Evolutionary conservation across 2,888 invertebrate species (phyloP).

Genomic region (Drosophila dives): DNA sequence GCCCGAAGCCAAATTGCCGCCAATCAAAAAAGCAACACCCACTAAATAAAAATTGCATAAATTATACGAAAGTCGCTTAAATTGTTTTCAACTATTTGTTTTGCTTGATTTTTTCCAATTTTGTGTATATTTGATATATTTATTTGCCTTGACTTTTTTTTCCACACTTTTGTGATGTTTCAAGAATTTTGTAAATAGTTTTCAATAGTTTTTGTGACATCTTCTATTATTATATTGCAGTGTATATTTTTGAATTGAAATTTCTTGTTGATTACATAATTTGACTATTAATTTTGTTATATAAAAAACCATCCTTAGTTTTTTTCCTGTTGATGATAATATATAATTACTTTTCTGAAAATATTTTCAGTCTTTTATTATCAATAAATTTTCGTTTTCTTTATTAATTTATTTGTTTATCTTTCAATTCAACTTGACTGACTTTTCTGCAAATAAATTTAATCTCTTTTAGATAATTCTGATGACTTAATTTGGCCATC

Average conservation of each 20-base stretch:
- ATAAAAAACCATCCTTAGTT: background rate
- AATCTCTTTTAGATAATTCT: background rate
- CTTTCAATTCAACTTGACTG: background rate
- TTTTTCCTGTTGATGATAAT: background rate
- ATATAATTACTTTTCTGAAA: background rate
- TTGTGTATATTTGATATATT: slow-evolving; percentile 4
- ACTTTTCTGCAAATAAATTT: background rate
- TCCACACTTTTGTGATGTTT: background rate
- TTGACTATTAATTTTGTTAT: background rate
- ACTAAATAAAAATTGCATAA: slow-evolving; percentile 81
- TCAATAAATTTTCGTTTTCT: background rate
- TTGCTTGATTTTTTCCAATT: slow-evolving; percentile 4
- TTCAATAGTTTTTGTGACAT: slow-evolving; percentile 1
- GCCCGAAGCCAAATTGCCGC: slow-evolving; percentile 70
- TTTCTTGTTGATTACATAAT: background rate
- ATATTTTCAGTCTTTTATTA: background rate
- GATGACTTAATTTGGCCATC: slow-evolving; percentile 3
- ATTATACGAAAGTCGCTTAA: slow-evolving; percentile 55
- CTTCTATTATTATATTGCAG: slow-evolving; percentile 1
- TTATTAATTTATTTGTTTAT: background rate
- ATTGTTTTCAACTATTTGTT: slow-evolving; percentile 63
- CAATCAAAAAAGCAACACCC: slow-evolving; percentile 78
- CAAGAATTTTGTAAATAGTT: slow-evolving; percentile 11
- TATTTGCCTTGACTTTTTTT: background rate
- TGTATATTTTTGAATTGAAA: background rate